Evolutionary conservation across 2,797 vertebrate species (phyloP).

Genomic region (Squalus acanthias): DNA sequence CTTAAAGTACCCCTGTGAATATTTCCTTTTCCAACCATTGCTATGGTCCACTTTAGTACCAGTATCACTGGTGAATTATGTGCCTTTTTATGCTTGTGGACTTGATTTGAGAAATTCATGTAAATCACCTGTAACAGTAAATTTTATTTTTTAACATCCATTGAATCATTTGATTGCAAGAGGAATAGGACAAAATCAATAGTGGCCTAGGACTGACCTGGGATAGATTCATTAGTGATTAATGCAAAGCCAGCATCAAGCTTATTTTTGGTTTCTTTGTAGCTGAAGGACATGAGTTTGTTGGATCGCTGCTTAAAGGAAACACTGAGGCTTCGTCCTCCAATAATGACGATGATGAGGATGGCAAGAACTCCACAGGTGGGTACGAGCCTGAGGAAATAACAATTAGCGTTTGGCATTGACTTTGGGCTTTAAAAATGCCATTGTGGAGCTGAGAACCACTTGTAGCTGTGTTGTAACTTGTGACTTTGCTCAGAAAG

Average conservation of each 20-base stretch:
- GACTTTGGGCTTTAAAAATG: not conserved
- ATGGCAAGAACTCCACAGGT: constrained; percentile 86
- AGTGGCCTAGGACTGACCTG: not conserved
- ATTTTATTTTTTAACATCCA: not conserved
- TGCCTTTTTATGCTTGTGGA: not conserved
- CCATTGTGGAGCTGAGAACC: not conserved
- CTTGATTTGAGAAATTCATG: not conserved
- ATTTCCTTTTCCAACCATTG: not conserved
- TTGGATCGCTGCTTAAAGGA: constrained; percentile 90
- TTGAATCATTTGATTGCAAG: not conserved
- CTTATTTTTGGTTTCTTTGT: constrained; percentile 28
- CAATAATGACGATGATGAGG: constrained; percentile 99
- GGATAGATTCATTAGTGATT: not conserved
- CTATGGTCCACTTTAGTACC: not conserved
- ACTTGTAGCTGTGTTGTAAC: not conserved
- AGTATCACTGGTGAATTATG: not conserved
- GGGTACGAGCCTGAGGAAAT: constrained; percentile 34
- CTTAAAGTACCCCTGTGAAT: not conserved
- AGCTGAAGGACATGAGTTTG: constrained; percentile 85
- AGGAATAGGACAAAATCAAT: not conserved
- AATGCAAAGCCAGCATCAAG: not conserved
- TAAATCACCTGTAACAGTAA: not conserved
- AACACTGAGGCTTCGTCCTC: constrained; percentile 85
- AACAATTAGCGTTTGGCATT: not conserved
- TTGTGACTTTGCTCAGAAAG: not conserved